A percentile compares a stretch with the other conserved stretches of the same genome.
These are phyloP conservation scores for Tupiocoris notatus DNA, from an alignment of 2,888 invertebrate genomes.

Conservation along the genomic window DNA sequence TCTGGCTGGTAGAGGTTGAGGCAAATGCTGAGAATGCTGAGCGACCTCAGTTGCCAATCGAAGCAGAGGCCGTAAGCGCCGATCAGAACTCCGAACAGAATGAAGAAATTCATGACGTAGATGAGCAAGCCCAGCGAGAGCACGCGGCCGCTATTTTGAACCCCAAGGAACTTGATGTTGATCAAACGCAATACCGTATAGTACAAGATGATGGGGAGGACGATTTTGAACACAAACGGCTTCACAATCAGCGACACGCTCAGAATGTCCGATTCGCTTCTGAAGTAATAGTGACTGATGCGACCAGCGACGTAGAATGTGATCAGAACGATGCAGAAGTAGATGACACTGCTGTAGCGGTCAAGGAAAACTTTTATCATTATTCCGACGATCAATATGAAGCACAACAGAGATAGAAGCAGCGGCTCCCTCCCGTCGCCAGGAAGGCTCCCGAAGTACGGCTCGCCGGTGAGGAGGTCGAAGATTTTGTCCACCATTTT, in stretches of 20 bases:
- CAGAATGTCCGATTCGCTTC: neutral
- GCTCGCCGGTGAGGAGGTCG: neutral
- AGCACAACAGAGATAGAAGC: neutral
- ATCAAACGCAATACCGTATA: neutral
- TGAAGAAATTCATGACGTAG: neutral
- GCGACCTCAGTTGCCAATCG: constrained; percentile 4
- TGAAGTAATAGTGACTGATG: neutral
- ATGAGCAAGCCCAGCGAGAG: neutral
- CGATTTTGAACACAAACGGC: neutral
- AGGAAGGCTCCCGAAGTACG: neutral
- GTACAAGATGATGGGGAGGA: neutral
- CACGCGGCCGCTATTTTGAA: neutral
- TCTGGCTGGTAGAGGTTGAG: constrained; percentile 19
- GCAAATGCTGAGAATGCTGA: neutral
- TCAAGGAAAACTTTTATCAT: neutral
- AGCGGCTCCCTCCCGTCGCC: neutral
- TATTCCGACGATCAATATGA: neutral
- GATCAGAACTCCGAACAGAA: neutral
- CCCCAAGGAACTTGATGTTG: constrained; percentile 6
- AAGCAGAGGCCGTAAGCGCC: constrained; percentile 1
- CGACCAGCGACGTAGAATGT: neutral
- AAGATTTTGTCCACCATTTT: constrained; percentile 10
- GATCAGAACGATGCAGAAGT: neutral
- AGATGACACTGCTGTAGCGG: neutral
- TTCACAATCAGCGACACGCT: neutral